Percentiles rank a stretch among this genome's conserved stretches.
Evolutionary conservation across 1,140 invertebrate genomes (phyloP).

Genomic region (Cepaea nemoralis): DNA sequence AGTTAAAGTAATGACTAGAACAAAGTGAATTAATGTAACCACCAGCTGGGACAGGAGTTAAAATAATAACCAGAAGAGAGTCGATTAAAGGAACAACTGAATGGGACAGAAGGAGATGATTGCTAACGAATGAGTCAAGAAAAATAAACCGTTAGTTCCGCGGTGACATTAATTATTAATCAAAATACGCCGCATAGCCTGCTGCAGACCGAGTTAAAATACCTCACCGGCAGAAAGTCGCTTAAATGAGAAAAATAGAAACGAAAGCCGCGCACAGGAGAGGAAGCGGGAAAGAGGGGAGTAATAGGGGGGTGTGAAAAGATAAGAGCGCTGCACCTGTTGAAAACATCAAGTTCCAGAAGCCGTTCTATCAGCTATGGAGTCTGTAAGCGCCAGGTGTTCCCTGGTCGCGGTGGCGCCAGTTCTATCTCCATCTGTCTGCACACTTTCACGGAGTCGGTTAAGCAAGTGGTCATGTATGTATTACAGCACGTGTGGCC

Average conservation of each 20-base stretch:
- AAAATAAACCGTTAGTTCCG: too few relatives aligned
- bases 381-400: slow-evolving; percentile 26
- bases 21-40: too few relatives aligned
- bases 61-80: too few relatives aligned
- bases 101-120: too few relatives aligned
- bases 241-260: neutral
- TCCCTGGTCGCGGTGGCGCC: slow-evolving; percentile 30
- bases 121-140: too few relatives aligned
- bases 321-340: slow-evolving; percentile 10
- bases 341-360: slow-evolving; percentile 32
- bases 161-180: too few relatives aligned
- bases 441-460: slow-evolving; percentile 23
- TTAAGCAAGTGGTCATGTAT: slow-evolving; percentile 30
- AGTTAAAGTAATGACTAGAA: too few relatives aligned
- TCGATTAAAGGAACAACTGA: too few relatives aligned
- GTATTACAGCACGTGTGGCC: slow-evolving; percentile 20
- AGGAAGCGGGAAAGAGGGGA: neutral
- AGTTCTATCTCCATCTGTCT: slow-evolving; percentile 34
- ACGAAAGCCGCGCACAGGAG: neutral
- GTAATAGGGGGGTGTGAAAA: neutral
- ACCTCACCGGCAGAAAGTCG: neutral
- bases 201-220: too few relatives aligned
- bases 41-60: too few relatives aligned
- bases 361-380: slow-evolving; percentile 1
- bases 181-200: too few relatives aligned